Evolutionary conservation across 2,797 vertebrate species (phyloP).

Genomic region (Hybognathus amarus): DNA sequence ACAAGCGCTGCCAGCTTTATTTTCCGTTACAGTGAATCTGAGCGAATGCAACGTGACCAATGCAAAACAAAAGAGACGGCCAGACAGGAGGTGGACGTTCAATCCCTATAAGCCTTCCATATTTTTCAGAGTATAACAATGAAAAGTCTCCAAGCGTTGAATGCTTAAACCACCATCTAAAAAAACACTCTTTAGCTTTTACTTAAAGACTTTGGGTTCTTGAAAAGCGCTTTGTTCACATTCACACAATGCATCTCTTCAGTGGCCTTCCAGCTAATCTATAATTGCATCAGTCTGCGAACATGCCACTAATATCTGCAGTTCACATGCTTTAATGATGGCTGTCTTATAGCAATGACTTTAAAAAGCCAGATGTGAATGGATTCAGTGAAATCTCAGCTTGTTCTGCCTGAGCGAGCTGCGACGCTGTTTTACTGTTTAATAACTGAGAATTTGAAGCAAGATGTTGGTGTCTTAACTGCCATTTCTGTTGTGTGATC

Average conservation of each 20-base stretch:
- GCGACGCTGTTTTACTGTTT: constrained; percentile 34
- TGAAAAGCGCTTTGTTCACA: constrained; percentile 1
- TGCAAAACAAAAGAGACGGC: not conserved
- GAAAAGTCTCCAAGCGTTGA: not conserved
- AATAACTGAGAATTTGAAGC: constrained; percentile 38
- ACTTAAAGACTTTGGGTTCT: not conserved
- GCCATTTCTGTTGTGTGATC: constrained; percentile 19
- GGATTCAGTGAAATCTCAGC: constrained; percentile 31
- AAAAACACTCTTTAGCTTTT: not conserved
- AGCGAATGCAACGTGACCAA: not conserved
- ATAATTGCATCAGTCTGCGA: constrained; percentile 35
- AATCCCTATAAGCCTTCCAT: not conserved
- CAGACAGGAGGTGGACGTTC: not conserved
- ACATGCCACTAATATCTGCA: constrained; percentile 16
- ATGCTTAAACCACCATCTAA: not conserved
- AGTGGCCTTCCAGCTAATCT: constrained; percentile 13
- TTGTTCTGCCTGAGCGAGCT: constrained; percentile 25
- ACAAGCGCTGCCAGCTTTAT: not conserved
- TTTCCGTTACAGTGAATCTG: not conserved
- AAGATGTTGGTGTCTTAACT: constrained; percentile 26
- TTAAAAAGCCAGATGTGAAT: constrained; percentile 35
- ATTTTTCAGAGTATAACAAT: not conserved
- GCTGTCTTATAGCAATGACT: constrained; percentile 16
- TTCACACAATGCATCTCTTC: not conserved
- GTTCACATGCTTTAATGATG: constrained; percentile 9